These are phyloP conservation scores for Aythya baeri DNA, from an alignment of 2,113 vertebrate species.

Conservation along the genomic window DNA sequence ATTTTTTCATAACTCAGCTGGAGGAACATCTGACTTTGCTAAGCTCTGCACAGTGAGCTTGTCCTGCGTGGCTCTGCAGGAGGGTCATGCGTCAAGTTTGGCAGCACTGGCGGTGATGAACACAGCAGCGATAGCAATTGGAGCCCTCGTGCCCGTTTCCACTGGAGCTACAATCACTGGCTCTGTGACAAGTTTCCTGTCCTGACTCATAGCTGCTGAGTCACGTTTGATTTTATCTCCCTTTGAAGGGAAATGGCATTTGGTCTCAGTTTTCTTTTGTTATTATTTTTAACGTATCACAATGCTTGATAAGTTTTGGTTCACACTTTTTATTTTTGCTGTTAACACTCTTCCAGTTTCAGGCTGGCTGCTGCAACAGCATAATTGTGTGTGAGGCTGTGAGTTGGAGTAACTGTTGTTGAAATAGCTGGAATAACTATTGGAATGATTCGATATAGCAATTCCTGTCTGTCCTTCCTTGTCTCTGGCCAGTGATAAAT, in stretches of 20 bases:
- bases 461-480: neutral
- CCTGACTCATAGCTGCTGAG: slow-evolving; percentile 64
- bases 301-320: slow-evolving; percentile 31
- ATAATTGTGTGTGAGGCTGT: neutral
- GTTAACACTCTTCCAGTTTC: slow-evolving; percentile 9
- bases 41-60: neutral
- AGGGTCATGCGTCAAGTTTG: neutral
- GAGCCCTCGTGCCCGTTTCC: neutral
- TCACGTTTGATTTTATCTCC: slow-evolving; percentile 43
- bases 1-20: slow-evolving; percentile 4
- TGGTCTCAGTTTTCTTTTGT: slow-evolving; percentile 36
- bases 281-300: neutral
- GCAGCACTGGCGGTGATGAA: neutral
- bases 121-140: accelerated
- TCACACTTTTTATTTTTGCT: slow-evolving; percentile 33
- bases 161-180: neutral
- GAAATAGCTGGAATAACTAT: neutral
- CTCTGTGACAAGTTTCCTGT: neutral
- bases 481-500: neutral
- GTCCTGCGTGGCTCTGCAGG: neutral
- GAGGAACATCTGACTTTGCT: slow-evolving; percentile 38
- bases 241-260: slow-evolving; percentile 35
- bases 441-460: neutral
- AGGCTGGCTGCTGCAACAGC: neutral
- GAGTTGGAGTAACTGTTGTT: neutral